Conservation (phyloP, 2,888 invertebrate species). For the Cerastoderma edule region DNA sequence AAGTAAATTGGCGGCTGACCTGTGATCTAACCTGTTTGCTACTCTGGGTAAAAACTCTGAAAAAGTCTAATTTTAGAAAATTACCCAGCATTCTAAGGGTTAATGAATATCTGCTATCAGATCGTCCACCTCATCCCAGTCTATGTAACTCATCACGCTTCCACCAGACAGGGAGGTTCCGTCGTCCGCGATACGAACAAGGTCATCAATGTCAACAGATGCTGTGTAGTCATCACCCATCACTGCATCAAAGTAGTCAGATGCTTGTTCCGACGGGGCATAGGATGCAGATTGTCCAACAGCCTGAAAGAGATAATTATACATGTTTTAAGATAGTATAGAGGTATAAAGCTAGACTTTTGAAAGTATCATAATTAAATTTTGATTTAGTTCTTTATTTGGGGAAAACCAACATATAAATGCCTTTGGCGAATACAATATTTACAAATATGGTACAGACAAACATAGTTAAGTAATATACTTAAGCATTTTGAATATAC, state of each 20-base stretch:
- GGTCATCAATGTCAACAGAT: slow-evolving; percentile 78
- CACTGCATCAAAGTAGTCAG: slow-evolving; percentile 76
- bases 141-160: slow-evolving; percentile 80
- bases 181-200: slow-evolving; percentile 73
- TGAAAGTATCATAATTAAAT: too few relatives aligned
- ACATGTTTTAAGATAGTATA: too few relatives aligned
- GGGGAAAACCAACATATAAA: too few relatives aligned
- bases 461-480: too few relatives aligned
- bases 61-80: neutral
- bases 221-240: slow-evolving; percentile 73
- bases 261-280: slow-evolving; percentile 69
- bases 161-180: slow-evolving; percentile 74
- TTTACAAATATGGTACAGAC: too few relatives aligned
- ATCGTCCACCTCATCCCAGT: slow-evolving; percentile 81
- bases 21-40: too few relatives aligned
- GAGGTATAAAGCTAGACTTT: too few relatives aligned
- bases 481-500: too few relatives aligned
- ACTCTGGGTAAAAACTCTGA: neutral
- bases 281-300: slow-evolving; percentile 59
- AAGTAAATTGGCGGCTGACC: too few relatives aligned
- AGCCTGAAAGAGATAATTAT: slow-evolving; percentile 57
- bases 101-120: slow-evolving; percentile 73
- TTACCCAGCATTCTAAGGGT: neutral
- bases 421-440: too few relatives aligned
- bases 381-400: too few relatives aligned